Evolutionary conservation across 2,888 invertebrate genomes (phyloP), one percentile per base, ranked within the genome.

Genomic region (Macaria liturata): DNA sequence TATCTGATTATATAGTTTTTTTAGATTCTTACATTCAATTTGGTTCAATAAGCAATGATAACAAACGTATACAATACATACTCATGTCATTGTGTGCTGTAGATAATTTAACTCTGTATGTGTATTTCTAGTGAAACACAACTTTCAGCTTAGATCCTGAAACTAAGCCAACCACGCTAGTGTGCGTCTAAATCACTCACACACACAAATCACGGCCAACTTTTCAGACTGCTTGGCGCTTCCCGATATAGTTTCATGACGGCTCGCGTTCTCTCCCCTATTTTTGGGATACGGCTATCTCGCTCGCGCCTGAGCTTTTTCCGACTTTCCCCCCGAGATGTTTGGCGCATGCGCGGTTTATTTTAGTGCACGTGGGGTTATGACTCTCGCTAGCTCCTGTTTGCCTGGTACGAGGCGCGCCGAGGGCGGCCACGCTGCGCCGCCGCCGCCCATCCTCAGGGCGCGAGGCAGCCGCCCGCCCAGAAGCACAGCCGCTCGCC

Each of bases 201-300:
- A 75, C 74, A 55, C 8, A n/a, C 31, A 55, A 49, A 60, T 42
- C 48, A 66, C 66, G 61, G 20, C 62, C 52, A 84, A 84, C 80
- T 84, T 88, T 81, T 78, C 85, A 91, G 91, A 91, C 91, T 86
- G 91, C 88, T 86, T 91, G 91, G 83, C 90, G 90, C 87, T 85
- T 82, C 88, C 83, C 75, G 75, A 86, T 84, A 84, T 88, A 87
- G 82, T 74, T 69, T 71, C 74, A 62, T 71, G 72, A 67, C 76
- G 67, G 65, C 80, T 79, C 72, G 77, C 59, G 67, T 67, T 83
- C 83, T 63, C 80, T 79, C 86, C 78, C 81, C 77, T 86, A 83
- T 83, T 81, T 83, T 84, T 78, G 82, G 78, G 68, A 52, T 76
- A 64, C 57, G 9, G 32, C 66, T 63, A 59, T 92, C 77, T 81